phyloP scores from a whole-genome alignment of 2,888 invertebrate genomes.

The Phengaris arion region DNA sequence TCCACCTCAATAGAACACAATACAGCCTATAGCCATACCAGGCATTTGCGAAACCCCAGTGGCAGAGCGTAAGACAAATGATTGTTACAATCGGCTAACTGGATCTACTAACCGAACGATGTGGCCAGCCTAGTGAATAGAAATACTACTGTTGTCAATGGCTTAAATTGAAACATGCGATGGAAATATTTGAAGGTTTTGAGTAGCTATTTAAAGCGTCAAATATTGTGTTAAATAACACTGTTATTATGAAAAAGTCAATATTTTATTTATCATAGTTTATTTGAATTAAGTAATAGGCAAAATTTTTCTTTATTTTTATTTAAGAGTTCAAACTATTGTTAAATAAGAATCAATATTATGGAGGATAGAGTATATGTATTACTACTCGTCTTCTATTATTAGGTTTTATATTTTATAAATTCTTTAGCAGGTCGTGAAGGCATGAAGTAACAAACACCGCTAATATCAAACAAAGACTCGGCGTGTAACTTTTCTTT shows the following conservation, averaged over 20 bases:
- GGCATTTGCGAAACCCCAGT: conserved; percentile 41
- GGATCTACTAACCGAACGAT: conserved; percentile 35
- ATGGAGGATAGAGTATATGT: no score
- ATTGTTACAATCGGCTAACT: conserved; percentile 41
- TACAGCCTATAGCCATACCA: conserved; percentile 36
- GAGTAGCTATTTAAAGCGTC: no score
- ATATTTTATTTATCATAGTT: no score
- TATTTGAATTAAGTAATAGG: no score
- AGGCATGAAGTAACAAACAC: conserved; percentile 15
- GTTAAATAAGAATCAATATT: no score
- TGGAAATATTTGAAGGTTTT: background rate
- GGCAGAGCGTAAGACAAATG: conserved; percentile 41
- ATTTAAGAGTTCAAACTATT: no score
- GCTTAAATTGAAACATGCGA: background rate
- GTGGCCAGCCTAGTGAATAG: conserved; percentile 3
- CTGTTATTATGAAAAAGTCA: no score
- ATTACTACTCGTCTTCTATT: no score
- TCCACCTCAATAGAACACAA: conserved; percentile 37
- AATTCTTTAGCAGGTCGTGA: no score
- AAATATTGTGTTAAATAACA: no score
- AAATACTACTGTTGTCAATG: background rate
- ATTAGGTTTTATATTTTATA: no score
- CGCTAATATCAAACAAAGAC: conserved; percentile 4
- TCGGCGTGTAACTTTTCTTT: background rate
- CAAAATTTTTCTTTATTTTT: no score